Percentiles rank a stretch among this genome's conserved stretches.
Conservation (phyloP, 1,140 invertebrate species). For the Pentalonia nigronervosa region DNA sequence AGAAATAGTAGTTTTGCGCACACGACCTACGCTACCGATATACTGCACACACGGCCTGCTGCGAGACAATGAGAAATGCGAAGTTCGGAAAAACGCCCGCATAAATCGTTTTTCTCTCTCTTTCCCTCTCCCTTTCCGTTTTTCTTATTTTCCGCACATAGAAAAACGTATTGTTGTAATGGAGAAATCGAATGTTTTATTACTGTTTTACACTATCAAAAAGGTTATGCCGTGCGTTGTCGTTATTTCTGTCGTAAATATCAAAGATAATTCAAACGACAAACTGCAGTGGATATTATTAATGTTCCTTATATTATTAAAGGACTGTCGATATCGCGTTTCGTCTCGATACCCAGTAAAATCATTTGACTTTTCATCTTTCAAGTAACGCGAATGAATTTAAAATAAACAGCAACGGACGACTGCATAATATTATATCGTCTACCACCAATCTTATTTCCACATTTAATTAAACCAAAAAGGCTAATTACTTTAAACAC, state of each 20-base stretch:
- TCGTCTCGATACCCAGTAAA: not conserved
- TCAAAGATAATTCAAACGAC: slow-evolving; percentile 34
- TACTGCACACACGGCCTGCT: not conserved
- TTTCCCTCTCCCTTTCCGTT: not conserved
- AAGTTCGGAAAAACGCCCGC: slow-evolving; percentile 52
- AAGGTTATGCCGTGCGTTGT: slow-evolving; percentile 24
- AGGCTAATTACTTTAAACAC: not conserved
- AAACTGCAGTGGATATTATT: slow-evolving; percentile 8
- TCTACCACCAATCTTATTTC: not conserved
- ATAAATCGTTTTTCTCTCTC: slow-evolving; percentile 51
- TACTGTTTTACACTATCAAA: slow-evolving; percentile 53
- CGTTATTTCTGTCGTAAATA: slow-evolving; percentile 28
- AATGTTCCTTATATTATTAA: not conserved
- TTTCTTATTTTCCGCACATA: slow-evolving; percentile 50
- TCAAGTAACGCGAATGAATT: not conserved
- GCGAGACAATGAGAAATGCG: slow-evolving; percentile 52
- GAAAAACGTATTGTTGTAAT: slow-evolving; percentile 51
- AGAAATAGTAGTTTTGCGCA: slow-evolving; percentile 50
- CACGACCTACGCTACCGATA: not conserved
- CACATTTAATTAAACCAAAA: not conserved
- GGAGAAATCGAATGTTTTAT: slow-evolving; percentile 56
- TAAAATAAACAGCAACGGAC: not conserved
- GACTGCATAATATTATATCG: no score
- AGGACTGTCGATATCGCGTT: not conserved
- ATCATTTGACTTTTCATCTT: not conserved